Conservation (phyloP, 1,140 invertebrate genomes). For the Druon quercuslanigerum region DNA sequence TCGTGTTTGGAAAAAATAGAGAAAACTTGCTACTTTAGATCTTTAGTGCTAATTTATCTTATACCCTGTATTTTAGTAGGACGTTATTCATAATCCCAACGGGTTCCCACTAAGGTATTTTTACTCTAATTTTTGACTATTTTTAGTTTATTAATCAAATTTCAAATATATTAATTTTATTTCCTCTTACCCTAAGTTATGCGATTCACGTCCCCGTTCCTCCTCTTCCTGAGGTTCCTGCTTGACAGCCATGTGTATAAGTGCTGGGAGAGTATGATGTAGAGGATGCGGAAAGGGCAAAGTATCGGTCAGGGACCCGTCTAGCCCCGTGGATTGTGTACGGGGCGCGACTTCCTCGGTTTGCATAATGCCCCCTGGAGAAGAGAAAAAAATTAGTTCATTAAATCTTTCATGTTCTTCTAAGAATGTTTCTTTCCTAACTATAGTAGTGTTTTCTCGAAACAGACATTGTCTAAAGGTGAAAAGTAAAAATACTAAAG, state of each 20-base stretch:
- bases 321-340: constrained; percentile 68
- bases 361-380: constrained; percentile 75
- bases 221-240: constrained; percentile 73
- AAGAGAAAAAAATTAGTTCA: not conserved
- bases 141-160: no score
- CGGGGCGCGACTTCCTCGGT: constrained; percentile 74
- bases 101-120: no score
- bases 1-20: no score
- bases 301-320: constrained; percentile 63
- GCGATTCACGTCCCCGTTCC: constrained; percentile 46
- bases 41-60: no score
- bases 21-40: no score
- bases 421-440: no score
- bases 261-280: constrained; percentile 61
- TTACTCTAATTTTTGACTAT: no score
- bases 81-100: no score
- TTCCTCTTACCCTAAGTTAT: constrained; percentile 18
- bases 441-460: no score
- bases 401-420: no score
- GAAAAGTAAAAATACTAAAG: not conserved
- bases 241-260: constrained; percentile 72
- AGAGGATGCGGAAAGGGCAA: constrained; percentile 60
- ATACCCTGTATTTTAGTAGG: no score
- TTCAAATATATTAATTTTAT: not conserved
- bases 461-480: not conserved